These are phyloP conservation scores for Phenacoccus solenopsis DNA, from an alignment of 1,140 invertebrate species.

Conservation along the genomic window DNA sequence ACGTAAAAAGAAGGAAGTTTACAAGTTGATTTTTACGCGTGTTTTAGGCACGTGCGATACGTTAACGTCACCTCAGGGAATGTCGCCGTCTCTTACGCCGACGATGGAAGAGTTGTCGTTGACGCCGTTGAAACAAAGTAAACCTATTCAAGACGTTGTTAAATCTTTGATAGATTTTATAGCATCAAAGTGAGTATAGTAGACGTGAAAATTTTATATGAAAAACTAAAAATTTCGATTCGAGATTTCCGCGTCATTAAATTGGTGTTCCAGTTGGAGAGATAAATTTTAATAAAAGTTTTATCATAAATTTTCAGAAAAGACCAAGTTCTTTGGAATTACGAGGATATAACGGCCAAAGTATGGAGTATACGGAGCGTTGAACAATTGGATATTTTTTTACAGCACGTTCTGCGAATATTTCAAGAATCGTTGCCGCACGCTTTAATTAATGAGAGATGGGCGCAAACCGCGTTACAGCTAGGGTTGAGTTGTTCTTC, in stretches of 20 bases:
- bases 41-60: not conserved
- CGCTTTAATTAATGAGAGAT: slow-evolving; percentile 78
- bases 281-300: no score
- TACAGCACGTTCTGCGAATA: slow-evolving; percentile 70
- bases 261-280: no score
- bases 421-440: slow-evolving; percentile 81
- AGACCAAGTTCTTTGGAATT: slow-evolving; percentile 81
- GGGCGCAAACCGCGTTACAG: slow-evolving; percentile 93
- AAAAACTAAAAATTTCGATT: not conserved
- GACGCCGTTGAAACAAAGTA: slow-evolving; percentile 33
- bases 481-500: slow-evolving; percentile 90
- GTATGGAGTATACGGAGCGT: slow-evolving; percentile 85
- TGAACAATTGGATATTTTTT: slow-evolving; percentile 75
- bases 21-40: no score
- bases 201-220: no score
- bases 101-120: slow-evolving; percentile 10
- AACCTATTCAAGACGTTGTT: slow-evolving; percentile 65
- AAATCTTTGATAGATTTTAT: slow-evolving; percentile 79
- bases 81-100: not conserved
- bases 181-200: slow-evolving; percentile 44
- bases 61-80: not conserved
- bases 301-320: no score
- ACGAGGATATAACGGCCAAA: slow-evolving; percentile 94
- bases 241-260: no score
- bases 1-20: no score